Base-by-base conservation (phyloP, 2,113 vertebrate species). In the Meleagris gallopavo region DNA sequence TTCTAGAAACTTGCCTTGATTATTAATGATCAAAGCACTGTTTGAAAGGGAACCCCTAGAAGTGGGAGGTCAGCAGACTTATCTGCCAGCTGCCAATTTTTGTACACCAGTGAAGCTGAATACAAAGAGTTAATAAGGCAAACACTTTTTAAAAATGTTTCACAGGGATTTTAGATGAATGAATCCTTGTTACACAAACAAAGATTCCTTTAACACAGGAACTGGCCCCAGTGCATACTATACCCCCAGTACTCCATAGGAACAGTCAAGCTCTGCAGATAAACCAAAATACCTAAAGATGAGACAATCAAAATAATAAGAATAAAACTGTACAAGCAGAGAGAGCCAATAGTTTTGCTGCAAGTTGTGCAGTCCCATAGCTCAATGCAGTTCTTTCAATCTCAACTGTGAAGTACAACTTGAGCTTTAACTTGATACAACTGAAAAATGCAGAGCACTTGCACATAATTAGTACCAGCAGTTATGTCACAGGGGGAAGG, bases 101-200 rank as follows among this genome's bases (percentile, higher is more conserved):
- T 5, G 62, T 8, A n/a, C 30, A 64, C 10, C 65, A 79, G 29
- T 5, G 83, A 7, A 75, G 54, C 25, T 4, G 60, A 57, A 88
- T 3, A 13, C 11, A 5, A 83, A 64, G 75, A 19, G 60, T 93
- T 95, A 90, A 95, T 15, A 12, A 1, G 10, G 77, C 76, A 83
- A 91, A 80, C 52, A 25, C 22, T 93, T 76, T 2, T 45, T 30
- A 69, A 71, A 93, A 70, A 38, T 7, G 24, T 36, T 76, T 75
- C 18, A 20, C 13, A 19, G 41, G 41, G 8, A 27, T 25, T 64
- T 58, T 4, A 61, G 52, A 57, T 96, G 80, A 95, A 96, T 90
- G 41, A 95, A 93, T 85, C 90, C 43, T 97, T 95, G 84, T 89
- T 64, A 34, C 77, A 29, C 34, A 85, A 96, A 96, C 84, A 97